These are phyloP conservation scores for Cheilosia impressa DNA, from an alignment of 2,888 invertebrate genomes.

Conservation along the genomic window DNA sequence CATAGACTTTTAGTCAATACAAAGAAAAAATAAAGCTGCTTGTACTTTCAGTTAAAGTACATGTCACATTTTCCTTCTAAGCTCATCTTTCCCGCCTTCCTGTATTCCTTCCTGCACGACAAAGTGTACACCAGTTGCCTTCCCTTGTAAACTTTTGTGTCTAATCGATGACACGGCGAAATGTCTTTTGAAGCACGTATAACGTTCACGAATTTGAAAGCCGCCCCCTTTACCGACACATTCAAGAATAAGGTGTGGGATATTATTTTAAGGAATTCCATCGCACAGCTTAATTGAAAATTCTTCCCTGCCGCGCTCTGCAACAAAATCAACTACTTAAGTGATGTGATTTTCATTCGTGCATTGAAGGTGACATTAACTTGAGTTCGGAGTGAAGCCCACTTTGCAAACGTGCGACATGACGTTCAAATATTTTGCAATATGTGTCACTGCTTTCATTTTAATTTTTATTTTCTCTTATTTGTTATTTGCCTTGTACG, in stretches of 20 bases:
- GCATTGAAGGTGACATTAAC: background rate
- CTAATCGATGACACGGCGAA: no score
- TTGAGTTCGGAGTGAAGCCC: background rate
- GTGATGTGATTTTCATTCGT: constrained; percentile 32
- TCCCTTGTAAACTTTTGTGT: no score
- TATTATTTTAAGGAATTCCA: constrained; percentile 24
- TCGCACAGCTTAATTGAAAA: constrained; percentile 34
- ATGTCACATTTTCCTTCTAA: no score
- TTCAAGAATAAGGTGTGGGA: background rate
- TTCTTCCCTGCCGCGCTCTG: background rate
- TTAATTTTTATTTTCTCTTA: background rate
- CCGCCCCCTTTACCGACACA: background rate
- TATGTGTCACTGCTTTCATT: constrained; percentile 31
- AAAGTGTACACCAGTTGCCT: no score
- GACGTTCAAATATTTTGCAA: constrained; percentile 52
- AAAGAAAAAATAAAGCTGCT: no score
- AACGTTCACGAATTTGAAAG: constrained; percentile 5
- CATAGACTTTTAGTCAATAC: no score
- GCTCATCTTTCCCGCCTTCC: no score
- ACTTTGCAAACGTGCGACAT: constrained; percentile 63
- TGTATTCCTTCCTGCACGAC: no score
- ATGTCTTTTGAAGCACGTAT: no score
- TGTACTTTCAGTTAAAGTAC: no score
- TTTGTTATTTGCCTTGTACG: constrained; percentile 13
- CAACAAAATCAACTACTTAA: constrained; percentile 19